Percentiles rank a stretch among this genome's conserved stretches.
phyloP scores from a whole-genome alignment of 2,888 invertebrate species.

The Cryptus armator region DNA sequence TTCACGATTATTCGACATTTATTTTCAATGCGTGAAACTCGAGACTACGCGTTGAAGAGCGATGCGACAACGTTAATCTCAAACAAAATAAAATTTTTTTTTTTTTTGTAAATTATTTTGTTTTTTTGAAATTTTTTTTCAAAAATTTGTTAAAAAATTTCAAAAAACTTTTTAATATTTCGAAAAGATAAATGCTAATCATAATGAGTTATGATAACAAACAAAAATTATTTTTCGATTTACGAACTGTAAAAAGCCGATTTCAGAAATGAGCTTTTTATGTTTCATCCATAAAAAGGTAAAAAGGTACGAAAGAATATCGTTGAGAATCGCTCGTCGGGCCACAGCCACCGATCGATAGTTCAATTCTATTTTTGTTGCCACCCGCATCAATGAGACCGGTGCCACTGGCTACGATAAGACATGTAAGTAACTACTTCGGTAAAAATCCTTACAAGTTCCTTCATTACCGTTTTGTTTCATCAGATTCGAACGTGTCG shows the following conservation, averaged over 20 bases:
- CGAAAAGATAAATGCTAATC: no score
- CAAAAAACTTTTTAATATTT: no score
- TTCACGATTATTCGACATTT: neutral
- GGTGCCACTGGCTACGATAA: conserved; percentile 17
- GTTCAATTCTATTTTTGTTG: conserved; percentile 75
- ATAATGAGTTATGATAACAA: no score
- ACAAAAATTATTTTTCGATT: no score
- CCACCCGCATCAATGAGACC: conserved; percentile 58
- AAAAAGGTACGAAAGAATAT: conserved; percentile 22
- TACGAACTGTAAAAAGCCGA: neutral
- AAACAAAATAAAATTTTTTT: no score
- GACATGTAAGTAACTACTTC: neutral
- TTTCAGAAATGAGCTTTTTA: neutral
- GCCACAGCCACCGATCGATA: conserved; percentile 73
- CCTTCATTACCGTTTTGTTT: neutral
- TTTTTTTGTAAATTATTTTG: no score
- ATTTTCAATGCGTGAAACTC: neutral
- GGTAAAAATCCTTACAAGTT: neutral
- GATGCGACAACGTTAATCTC: no score
- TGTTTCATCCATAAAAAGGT: neutral
- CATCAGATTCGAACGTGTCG: neutral
- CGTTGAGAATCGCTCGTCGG: conserved; percentile 52
- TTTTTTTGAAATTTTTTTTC: no score
- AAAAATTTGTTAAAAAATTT: no score
- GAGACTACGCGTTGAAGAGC: no score